Percentiles rank a stretch among this genome's conserved stretches.
Evolutionary conservation across 2,888 invertebrate species (phyloP).

Genomic region (Standfussiana lucernea): DNA sequence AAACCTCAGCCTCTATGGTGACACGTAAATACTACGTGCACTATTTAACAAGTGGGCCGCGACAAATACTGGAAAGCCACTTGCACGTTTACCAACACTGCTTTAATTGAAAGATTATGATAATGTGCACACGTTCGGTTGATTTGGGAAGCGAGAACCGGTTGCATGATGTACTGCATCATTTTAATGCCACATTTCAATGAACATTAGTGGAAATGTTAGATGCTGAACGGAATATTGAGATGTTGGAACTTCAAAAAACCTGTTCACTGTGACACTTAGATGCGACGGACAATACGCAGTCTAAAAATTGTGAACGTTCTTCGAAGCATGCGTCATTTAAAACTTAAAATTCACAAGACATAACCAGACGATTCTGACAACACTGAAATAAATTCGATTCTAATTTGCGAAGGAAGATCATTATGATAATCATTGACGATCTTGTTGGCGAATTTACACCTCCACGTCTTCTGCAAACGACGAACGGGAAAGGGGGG

Average conservation of each 20-base stretch:
- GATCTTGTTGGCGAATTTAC: slow-evolving; percentile 74
- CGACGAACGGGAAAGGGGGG: slow-evolving; percentile 67
- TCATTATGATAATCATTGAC: slow-evolving; percentile 46
- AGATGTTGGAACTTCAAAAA: not conserved
- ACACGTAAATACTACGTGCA: slow-evolving; percentile 84
- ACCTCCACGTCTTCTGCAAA: slow-evolving; percentile 64
- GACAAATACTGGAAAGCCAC: slow-evolving; percentile 76
- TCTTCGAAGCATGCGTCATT: slow-evolving; percentile 43
- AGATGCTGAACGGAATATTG: not conserved
- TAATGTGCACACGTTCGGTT: slow-evolving; percentile 50
- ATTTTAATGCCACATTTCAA: slow-evolving; percentile 19
- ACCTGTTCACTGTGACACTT: not conserved
- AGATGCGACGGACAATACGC: not conserved
- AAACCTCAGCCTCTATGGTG: slow-evolving; percentile 76
- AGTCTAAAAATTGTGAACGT: slow-evolving; percentile 28
- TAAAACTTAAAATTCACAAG: slow-evolving; percentile 64
- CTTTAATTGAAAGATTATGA: slow-evolving; percentile 65
- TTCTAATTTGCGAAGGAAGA: slow-evolving; percentile 32
- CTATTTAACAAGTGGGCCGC: slow-evolving; percentile 84
- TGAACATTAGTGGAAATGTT: not conserved
- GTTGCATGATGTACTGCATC: slow-evolving; percentile 15
- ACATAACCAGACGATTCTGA: slow-evolving; percentile 44
- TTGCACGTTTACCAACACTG: slow-evolving; percentile 68
- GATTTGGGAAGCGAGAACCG: slow-evolving; percentile 42
- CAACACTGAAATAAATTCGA: slow-evolving; percentile 47